Percentiles rank a stretch among this genome's conserved stretches.
These are phyloP conservation scores for Ichneumon xanthorius DNA, from an alignment of 2,888 invertebrate genomes.

Conservation along the genomic window DNA sequence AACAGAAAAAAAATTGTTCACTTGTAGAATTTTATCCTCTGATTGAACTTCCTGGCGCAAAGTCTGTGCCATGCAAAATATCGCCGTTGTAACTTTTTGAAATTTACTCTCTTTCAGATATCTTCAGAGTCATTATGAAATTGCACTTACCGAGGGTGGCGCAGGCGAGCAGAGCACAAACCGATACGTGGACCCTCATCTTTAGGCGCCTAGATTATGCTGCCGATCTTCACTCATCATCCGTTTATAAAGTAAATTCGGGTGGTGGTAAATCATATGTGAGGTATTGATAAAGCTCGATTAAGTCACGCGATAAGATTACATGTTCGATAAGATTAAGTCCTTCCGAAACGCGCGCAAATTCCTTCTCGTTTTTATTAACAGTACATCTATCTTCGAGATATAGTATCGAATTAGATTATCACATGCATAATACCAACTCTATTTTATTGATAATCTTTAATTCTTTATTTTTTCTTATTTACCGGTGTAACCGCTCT, in stretches of 20 bases:
- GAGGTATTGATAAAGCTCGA: constrained; percentile 38
- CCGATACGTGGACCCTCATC: constrained; percentile 72
- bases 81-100: too few species aligned
- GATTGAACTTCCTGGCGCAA: too few species aligned
- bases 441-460: not conserved
- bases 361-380: not conserved
- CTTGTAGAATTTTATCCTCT: too few species aligned
- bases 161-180: constrained; percentile 70
- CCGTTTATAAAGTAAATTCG: constrained; percentile 72
- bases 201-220: constrained; percentile 64
- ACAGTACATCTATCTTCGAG: not conserved
- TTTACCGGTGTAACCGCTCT: not conserved
- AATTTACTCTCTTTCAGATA: too few species aligned
- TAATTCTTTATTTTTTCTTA: not conserved
- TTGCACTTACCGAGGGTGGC: constrained; percentile 70
- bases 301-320: constrained; percentile 58
- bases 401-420: not conserved
- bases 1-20: too few species aligned
- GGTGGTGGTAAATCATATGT: constrained; percentile 9
- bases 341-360: not conserved
- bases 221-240: constrained; percentile 7
- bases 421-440: too few species aligned
- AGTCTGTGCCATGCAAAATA: too few species aligned
- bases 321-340: constrained; percentile 34
- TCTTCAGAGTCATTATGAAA: not conserved